Evolutionary conservation across 2,113 vertebrate species (phyloP).

Genomic region (Dinomys branickii): DNA sequence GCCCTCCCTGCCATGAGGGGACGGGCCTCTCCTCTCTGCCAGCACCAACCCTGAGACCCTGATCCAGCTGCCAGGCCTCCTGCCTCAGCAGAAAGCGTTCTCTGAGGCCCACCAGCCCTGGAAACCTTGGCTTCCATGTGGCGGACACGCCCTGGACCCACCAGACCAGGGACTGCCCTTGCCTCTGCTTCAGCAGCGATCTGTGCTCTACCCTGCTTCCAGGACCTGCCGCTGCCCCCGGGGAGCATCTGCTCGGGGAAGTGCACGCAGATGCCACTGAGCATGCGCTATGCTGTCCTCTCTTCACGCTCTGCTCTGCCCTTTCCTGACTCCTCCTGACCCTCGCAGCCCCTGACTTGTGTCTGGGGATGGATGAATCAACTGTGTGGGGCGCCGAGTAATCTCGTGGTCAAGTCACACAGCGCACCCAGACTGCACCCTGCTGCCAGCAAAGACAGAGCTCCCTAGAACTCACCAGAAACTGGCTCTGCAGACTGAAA

Average conservation of each 20-base stretch:
- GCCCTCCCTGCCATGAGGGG: neutral
- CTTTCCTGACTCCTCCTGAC: neutral
- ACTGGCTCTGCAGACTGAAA: neutral
- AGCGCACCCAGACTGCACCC: neutral
- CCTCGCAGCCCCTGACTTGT: neutral
- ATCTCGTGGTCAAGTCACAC: neutral
- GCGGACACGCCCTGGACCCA: neutral
- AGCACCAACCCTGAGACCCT: rapidly evolving
- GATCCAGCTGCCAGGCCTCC: neutral
- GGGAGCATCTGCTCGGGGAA: neutral
- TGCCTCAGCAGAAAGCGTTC: neutral
- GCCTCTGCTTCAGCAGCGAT: neutral
- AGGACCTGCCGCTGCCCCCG: neutral
- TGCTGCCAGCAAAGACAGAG: neutral
- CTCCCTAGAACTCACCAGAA: neutral
- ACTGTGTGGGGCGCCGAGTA: neutral
- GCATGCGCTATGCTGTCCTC: too few relatives aligned
- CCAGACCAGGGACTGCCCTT: neutral
- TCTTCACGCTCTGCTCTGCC: neutral
- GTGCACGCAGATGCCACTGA: neutral
- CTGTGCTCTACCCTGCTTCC: neutral
- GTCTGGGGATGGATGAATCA: neutral
- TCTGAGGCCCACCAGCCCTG: neutral
- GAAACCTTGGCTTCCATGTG: neutral
- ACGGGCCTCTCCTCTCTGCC: neutral